A percentile compares a stretch with the other conserved stretches of the same genome.
Evolutionary conservation across 2,797 vertebrate species (phyloP).

Genomic region (Oreochromis grahami): DNA sequence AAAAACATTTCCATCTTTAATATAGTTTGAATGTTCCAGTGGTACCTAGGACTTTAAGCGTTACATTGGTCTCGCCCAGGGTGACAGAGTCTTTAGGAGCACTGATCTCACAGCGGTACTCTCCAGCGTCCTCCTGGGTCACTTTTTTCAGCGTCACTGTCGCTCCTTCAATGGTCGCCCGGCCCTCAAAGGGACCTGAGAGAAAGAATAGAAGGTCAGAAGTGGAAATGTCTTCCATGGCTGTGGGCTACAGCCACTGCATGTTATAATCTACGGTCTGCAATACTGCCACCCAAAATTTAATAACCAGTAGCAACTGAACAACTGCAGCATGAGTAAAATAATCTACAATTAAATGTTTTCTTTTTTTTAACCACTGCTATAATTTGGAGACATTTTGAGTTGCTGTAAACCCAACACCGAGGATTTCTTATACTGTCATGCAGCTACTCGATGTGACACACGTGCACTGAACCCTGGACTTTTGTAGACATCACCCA

Average conservation of each 20-base stretch:
- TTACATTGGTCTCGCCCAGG: constrained; percentile 86
- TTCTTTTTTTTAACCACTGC: neutral
- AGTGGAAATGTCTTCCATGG: neutral
- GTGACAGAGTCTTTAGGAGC: constrained; percentile 76
- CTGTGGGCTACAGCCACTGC: neutral
- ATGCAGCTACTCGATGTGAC: neutral
- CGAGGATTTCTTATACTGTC: neutral
- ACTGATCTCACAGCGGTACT: constrained; percentile 94
- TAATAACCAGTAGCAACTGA: neutral
- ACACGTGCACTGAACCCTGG: neutral
- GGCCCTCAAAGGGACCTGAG: constrained; percentile 78
- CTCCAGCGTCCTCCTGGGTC: constrained; percentile 87
- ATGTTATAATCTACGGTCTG: neutral
- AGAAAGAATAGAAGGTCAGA: neutral
- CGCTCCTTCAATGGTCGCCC: constrained; percentile 85
- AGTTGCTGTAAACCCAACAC: neutral
- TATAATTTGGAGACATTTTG: neutral
- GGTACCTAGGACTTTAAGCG: constrained; percentile 87
- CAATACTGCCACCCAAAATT: neutral
- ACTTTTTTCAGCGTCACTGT: constrained; percentile 84
- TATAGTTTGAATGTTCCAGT: neutral
- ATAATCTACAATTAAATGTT: neutral
- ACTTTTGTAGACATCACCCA: neutral
- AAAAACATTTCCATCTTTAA: neutral
- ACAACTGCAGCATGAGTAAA: neutral